Percentiles rank a stretch among this genome's conserved stretches.
These are phyloP conservation scores for Lutjanus campechanus DNA, from an alignment of 2,797 vertebrate species.

Conservation along the genomic window DNA sequence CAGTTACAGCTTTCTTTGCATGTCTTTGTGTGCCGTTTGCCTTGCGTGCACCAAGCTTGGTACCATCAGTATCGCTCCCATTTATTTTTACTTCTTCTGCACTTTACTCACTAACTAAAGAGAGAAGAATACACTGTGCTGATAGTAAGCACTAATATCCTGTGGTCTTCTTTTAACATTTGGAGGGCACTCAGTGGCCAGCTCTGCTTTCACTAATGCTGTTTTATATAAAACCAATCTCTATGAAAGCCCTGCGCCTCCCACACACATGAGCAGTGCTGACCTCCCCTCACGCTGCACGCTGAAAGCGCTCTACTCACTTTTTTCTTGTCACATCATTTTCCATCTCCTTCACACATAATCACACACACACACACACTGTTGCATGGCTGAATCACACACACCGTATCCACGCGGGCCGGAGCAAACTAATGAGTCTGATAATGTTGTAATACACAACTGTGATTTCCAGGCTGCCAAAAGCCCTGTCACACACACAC, in stretches of 20 bases:
- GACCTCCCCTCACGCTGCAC: constrained; percentile 63
- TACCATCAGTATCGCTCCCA: constrained; percentile 1
- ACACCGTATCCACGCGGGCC: not conserved
- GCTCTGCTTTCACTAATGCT: constrained; percentile 80
- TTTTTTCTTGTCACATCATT: constrained; percentile 61
- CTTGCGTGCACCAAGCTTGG: not conserved
- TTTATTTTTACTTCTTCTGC: constrained; percentile 50
- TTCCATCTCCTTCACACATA: constrained; percentile 44
- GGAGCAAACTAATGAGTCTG: constrained; percentile 1
- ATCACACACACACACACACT: constrained; percentile 25
- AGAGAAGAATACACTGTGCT: constrained; percentile 77
- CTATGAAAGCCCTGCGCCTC: constrained; percentile 80
- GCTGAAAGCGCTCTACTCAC: constrained; percentile 60
- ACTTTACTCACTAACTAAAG: constrained; percentile 56
- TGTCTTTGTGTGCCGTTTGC: not conserved
- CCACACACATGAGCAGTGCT: constrained; percentile 70
- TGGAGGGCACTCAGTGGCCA: constrained; percentile 83
- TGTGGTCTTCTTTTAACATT: constrained; percentile 70
- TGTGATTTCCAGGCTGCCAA: not conserved
- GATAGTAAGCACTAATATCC: constrained; percentile 65
- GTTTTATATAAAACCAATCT: constrained; percentile 81
- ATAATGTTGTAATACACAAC: not conserved
- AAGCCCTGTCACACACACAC: not conserved
- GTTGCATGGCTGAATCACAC: constrained; percentile 3
- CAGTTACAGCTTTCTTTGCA: not conserved